These are phyloP conservation scores for Rhipidura dahli DNA, from an alignment of 2,113 vertebrate genomes.

Conservation along the genomic window DNA sequence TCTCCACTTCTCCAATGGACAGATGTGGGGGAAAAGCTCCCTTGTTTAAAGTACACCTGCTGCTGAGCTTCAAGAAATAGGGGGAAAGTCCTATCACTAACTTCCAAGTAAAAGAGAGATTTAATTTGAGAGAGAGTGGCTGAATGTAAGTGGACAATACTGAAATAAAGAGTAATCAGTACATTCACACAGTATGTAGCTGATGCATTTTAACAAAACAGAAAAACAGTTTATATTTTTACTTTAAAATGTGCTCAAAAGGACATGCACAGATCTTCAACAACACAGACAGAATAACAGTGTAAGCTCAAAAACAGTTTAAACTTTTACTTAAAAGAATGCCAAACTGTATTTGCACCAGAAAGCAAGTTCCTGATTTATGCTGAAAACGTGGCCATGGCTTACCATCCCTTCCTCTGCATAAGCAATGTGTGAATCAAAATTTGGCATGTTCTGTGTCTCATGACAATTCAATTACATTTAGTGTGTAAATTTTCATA, in stretches of 20 bases:
- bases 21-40: neutral
- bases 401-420: neutral
- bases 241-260: neutral
- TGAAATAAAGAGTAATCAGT: neutral
- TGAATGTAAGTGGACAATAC: neutral
- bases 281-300: neutral
- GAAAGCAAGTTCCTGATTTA: neutral
- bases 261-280: neutral
- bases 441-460: neutral
- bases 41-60: neutral
- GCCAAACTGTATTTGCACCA: neutral
- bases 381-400: neutral
- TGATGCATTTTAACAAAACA: neutral
- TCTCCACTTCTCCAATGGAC: neutral
- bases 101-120: neutral
- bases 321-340: neutral
- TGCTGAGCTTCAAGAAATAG: neutral
- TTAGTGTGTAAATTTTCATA: slow-evolving; percentile 23
- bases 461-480: slow-evolving; percentile 30
- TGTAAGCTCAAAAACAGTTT: neutral
- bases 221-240: neutral
- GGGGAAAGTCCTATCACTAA: neutral
- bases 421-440: neutral
- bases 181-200: neutral
- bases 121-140: neutral